Percentiles rank a stretch among this genome's conserved stretches.
These are phyloP conservation scores for Bothrops alternatus DNA, from an alignment of 2,797 vertebrate genomes.

Conservation along the genomic window DNA sequence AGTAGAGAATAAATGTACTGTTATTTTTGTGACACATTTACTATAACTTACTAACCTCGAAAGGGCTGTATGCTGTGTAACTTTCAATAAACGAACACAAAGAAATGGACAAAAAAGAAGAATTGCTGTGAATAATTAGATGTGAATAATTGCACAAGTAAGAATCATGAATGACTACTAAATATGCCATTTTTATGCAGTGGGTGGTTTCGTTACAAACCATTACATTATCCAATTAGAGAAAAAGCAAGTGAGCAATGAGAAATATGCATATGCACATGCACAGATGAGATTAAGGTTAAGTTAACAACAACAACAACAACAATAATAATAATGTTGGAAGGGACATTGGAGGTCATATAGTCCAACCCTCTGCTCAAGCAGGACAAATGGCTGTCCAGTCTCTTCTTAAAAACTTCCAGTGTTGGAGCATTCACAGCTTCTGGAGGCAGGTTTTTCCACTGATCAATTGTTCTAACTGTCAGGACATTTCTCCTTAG, in stretches of 20 bases:
- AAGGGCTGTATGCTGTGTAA: background rate
- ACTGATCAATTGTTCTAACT: too few species aligned
- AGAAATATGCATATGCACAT: background rate
- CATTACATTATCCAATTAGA: conserved; percentile 14
- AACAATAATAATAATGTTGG: too few species aligned
- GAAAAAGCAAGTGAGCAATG: background rate
- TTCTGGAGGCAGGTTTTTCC: too few species aligned
- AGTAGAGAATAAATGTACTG: background rate
- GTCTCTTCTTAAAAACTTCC: too few species aligned
- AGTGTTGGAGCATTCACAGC: too few species aligned
- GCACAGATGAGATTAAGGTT: too few species aligned
- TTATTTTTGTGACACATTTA: background rate
- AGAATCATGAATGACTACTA: conserved; percentile 14
- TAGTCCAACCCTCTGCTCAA: too few species aligned
- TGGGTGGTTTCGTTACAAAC: conserved; percentile 27
- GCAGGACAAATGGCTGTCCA: too few species aligned
- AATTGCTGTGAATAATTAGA: background rate
- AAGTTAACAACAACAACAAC: too few species aligned
- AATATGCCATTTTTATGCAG: conserved; percentile 7
- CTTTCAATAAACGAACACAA: conserved; percentile 11
- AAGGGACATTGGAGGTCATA: too few species aligned
- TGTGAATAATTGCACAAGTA: conserved; percentile 16
- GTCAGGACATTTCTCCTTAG: too few species aligned
- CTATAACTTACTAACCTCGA: background rate
- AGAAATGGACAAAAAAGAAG: background rate